Evolutionary conservation across 2,797 vertebrate genomes (phyloP), one percentile per base, ranked within the genome.

Genomic region (Lepilemur ruficaudatus): DNA sequence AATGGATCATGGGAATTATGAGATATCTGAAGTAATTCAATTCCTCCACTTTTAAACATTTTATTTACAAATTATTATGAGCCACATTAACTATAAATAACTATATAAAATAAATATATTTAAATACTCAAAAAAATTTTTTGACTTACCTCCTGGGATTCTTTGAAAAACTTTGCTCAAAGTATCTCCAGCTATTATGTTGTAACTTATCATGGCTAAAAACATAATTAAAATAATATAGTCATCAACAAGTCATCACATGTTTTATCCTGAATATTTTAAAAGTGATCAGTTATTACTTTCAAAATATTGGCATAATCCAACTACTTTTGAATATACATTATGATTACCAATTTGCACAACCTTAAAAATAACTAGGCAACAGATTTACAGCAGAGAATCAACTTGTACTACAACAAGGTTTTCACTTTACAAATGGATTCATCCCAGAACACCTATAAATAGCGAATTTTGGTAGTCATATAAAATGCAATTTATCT

Each of bases 131-230:
- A 55, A 50, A 83, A 35, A 78, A n/a, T 88, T 69, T 73, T 67
- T 82, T 85, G 43, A 97, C 98, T 98, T 98, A 99, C 99, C 99
- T 99, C 99, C 99, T 97, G 99, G 99, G 97, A 99, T 99, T 98
- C 99, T 99, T 98, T 99, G 99, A 98, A 99, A 99, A 90, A 99
- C 99, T 99, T 99, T 99, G 97, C 99, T 99, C 97, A 99, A 95
- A 59, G 99, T 99, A 96, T 99, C 99, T 95, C 99, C 99, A 92
- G 99, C 99, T 98, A 99, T 99, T 98, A 99, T 99, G 98, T 99
- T 99, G 98, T 99, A 99, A 98, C 99, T 99, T 96, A 99, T 99
- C 99, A 99, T 99, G 87, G 99, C 99, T 99, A 97, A 94, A 98
- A 98, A 92, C 70, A 97, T 97, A 91, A 93, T 94, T 89, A 18